phyloP scores from a whole-genome alignment of 2,113 vertebrate species.

The Diadophis punctatus region DNA sequence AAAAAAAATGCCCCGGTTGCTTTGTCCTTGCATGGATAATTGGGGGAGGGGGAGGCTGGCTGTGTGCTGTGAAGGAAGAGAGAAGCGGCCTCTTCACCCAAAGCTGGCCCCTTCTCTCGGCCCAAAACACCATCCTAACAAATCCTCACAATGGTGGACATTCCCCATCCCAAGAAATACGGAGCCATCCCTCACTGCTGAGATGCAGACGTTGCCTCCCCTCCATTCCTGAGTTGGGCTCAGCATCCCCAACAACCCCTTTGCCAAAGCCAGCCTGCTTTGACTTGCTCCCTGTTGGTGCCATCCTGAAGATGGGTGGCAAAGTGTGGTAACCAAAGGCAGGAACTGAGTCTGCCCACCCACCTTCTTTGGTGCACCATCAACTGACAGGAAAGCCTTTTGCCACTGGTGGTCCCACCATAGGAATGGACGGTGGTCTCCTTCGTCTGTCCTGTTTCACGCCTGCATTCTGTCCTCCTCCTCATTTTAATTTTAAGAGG shows the following conservation, averaged over 20 bases:
- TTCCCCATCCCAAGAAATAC: background rate
- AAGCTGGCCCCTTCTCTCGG: background rate
- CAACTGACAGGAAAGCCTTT: background rate
- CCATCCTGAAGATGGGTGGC: background rate
- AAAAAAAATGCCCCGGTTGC: slow-evolving; percentile 42
- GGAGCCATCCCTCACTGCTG: background rate
- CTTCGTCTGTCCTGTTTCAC: background rate
- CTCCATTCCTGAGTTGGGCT: background rate
- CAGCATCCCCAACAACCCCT: background rate
- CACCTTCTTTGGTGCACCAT: background rate
- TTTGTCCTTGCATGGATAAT: slow-evolving; percentile 43
- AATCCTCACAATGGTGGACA: background rate
- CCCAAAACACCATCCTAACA: background rate
- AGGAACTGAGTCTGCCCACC: background rate
- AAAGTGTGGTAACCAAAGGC: background rate
- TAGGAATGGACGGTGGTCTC: background rate
- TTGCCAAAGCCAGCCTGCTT: background rate
- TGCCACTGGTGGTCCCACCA: background rate
- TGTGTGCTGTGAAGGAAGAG: rapidly evolving
- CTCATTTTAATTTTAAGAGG: background rate
- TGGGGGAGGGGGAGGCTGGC: background rate
- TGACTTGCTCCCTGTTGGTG: background rate
- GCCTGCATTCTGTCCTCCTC: background rate
- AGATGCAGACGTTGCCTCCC: background rate
- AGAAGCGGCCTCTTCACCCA: background rate